Evolutionary conservation across 2,797 vertebrate species (phyloP), one percentile per base, ranked within the genome.

Genomic region (Momotus momota): DNA sequence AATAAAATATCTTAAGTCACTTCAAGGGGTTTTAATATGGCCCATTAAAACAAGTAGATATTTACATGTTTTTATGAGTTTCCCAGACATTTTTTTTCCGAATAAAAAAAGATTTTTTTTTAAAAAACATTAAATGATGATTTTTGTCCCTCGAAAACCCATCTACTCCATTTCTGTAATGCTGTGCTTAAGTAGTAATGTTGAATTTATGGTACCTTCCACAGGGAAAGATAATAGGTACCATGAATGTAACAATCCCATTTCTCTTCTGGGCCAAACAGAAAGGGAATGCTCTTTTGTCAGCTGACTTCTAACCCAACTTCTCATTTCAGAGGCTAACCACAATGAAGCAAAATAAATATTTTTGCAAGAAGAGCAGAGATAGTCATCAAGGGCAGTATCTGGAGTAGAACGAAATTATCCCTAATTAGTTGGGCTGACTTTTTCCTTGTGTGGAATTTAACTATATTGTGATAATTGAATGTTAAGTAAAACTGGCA

Each of bases 1-100:
- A 94, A 81, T 73, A 75, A 92, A 95, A 92, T 74, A 14, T 45
- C 79, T 94, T 90, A 70, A 93, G 69, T 92, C 62, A 81, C 35
- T 73, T 85, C 77, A 83, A 51, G 87, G 71, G 87, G 14, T 81
- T 91, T 93, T 93, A 70, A 77, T 71, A 71, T 8, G 4, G 12
- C 9, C 12, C 81, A 33, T 62, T 75, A 48, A 23, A 82, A 20
- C 29, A 81, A 67, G 46, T 23, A 62, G 14, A 3, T 69, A 58
- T 81, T 91, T 87, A 69, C 3, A n/a, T 27, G 6, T 3, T 89
- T 89, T 66, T 29, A 61, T 38, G 0, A 8, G 29, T 43, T 87
- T 89, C n/a, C 9, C 12, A 43, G 31, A 13, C 1, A 8, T 35
- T 40, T 27, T 65, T 67, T 67, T 77, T 65, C 10, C 86, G 18